Base-by-base conservation (phyloP, 2,888 invertebrate genomes). In the Meloe dianella region DNA sequence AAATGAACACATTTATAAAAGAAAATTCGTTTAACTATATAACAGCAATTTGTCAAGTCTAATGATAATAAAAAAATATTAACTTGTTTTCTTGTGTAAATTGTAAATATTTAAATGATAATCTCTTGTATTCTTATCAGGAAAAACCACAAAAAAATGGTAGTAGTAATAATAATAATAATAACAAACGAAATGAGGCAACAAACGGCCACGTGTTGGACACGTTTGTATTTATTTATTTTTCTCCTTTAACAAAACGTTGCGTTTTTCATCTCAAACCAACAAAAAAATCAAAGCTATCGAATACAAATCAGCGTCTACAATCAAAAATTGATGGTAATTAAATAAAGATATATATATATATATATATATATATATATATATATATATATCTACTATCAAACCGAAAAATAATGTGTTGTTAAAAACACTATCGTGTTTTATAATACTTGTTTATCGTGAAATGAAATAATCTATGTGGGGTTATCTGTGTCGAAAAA, bases 401-500 rank as follows among this genome's bases (percentile, higher is more conserved):
- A 54, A 61, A 30, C 65, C 68, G 65, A 68, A 69, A 69, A 69
- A 69, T 69, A 69, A 64, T 65, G 66, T 69, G 69, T 69, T 69
- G 69, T 69, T 69, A 69, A 69, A 69, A 69, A 69, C 69, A 64
- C 69, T 66, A 69, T 69, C 69, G 61, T 66, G 59, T 69, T 66
- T 66, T 69, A 69, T 66, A 66, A 69, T 69, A 66, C 61, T 61
- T 69, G 66, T 69, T 69, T 69, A 69, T 69, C 69, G 66, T 69
- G 56, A 64, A 66, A 66, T 69, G 69, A 66, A 69, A 69, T 69
- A 69, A 69, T 72, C 71, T 70, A 67, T 70, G 65, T 65, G 67
- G 64, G 71, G 71, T 72, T 72, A 72, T 72, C 71, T 70, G 68
- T 68, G 68, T 68, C 67, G 67, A 72, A 69, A 71, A 72, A 70